Conservation (phyloP, 2,113 vertebrate species). For the Ranitomeya variabilis region DNA sequence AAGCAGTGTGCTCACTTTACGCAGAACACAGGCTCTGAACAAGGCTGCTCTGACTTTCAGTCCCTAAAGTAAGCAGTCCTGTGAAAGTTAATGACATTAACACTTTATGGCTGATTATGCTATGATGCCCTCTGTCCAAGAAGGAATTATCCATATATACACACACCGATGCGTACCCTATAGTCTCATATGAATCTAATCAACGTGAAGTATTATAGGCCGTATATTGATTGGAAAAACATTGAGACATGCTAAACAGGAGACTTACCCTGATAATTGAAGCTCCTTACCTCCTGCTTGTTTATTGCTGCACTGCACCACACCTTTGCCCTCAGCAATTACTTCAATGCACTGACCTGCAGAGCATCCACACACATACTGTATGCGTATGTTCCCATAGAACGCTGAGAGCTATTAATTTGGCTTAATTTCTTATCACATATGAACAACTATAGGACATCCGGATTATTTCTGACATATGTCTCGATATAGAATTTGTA, state of each 20-base stretch:
- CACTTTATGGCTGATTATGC: neutral
- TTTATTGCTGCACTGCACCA: constrained; percentile 56
- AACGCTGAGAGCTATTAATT: neutral
- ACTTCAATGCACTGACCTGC: constrained; percentile 37
- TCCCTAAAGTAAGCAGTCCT: constrained; percentile 57
- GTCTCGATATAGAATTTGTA: neutral
- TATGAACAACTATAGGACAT: neutral
- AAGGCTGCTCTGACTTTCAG: constrained; percentile 51
- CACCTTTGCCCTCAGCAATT: constrained; percentile 50
- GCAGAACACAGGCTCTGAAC: constrained; percentile 53
- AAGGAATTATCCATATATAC: neutral
- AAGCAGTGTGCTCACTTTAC: constrained; percentile 62
- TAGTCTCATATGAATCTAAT: neutral
- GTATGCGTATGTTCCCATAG: neutral
- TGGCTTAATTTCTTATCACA: neutral
- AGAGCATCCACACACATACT: neutral
- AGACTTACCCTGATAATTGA: neutral
- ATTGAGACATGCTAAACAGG: neutral
- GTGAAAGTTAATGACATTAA: constrained; percentile 51
- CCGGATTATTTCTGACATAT: neutral
- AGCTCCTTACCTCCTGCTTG: constrained; percentile 23
- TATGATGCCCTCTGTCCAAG: neutral
- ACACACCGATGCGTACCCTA: neutral
- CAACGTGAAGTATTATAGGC: neutral
- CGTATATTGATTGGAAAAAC: neutral